Evolutionary conservation across 2,113 vertebrate genomes (phyloP), one percentile per base, ranked within the genome.

Genomic region (Halichoeres trimaculatus): DNA sequence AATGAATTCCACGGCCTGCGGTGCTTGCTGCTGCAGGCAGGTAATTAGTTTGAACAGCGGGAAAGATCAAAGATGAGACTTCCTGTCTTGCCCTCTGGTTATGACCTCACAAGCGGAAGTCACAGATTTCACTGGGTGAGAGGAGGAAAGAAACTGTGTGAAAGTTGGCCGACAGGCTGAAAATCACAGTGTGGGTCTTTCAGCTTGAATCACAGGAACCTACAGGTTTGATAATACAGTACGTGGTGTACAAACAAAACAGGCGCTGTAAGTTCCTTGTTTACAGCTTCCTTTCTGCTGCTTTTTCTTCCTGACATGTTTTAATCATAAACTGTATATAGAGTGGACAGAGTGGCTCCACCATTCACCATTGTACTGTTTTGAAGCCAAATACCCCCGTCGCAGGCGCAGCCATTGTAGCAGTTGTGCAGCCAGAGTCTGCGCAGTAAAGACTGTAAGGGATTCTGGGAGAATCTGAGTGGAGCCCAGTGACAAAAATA

Each of bases 31-130:
- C 90, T 84, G 77, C 58, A 50, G 85, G 88, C 79, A 80, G 89
- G 86, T 91, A 86, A 93, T 93, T 93, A 90, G 87, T 90, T 82
- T 78, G 45, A 90, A 90, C 91, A 91, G 90, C 55, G 17, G 85
- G 90, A 86, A 78, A 85, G 90, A 88, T 88, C 83, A 92, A 89
- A 91, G 84, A 85, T 78, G 47, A 55, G 61, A 47, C 76, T 81
- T 85, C 76, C 86, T 68, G 81, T 65, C 59, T 74, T 72, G 81
- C 70, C 74, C 80, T 76, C 61, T 35, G 81, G 79, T 76, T 85
- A 83, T 78, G 83, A 89, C 85, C 86, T 91, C 85, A 72, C 83
- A 77, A 20, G 52, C 57, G 82, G 74, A 84, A 88, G 81, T 84
- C 70, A 60, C 70, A 86, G 68, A 85, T 84, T 85, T 86, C 82